A percentile compares a stretch with the other conserved stretches of the same genome.
phyloP scores from a whole-genome alignment of 2,113 vertebrate genomes.

The Zosterops pallidus region DNA sequence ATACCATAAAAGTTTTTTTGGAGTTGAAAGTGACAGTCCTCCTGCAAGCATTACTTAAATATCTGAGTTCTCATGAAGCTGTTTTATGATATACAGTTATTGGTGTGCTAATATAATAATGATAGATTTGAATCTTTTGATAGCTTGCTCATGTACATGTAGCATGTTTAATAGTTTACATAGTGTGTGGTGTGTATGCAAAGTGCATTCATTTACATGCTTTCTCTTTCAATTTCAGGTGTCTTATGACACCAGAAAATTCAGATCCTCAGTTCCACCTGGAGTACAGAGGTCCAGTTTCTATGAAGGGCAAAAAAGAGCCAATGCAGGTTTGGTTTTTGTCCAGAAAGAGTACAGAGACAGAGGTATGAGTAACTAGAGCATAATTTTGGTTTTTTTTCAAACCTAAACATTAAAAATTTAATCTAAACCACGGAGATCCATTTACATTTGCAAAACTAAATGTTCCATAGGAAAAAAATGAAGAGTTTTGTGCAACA shows the following conservation, averaged over 20 bases:
- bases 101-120: neutral
- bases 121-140: neutral
- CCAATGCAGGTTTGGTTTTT: slow-evolving; percentile 99
- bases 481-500: neutral
- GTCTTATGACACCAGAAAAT: slow-evolving; percentile 93
- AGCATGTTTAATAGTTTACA: neutral
- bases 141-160: neutral
- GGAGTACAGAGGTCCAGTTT: slow-evolving; percentile 90
- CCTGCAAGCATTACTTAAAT: neutral
- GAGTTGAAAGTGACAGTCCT: neutral
- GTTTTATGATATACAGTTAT: neutral
- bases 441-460: slow-evolving; percentile 36
- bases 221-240: slow-evolving; percentile 73
- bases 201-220: neutral
- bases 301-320: slow-evolving; percentile 98
- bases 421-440: slow-evolving; percentile 38
- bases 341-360: slow-evolving; percentile 84
- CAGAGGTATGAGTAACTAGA: slow-evolving; percentile 70
- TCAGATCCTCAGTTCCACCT: slow-evolving; percentile 93
- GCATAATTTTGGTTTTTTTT: neutral
- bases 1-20: neutral
- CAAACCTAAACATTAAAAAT: neutral
- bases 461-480: slow-evolving; percentile 33
- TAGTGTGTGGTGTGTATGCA: fast-evolving
- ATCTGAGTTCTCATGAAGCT: neutral